Evolutionary conservation across 2,113 vertebrate species (phyloP).

Genomic region (Nibea albiflora): DNA sequence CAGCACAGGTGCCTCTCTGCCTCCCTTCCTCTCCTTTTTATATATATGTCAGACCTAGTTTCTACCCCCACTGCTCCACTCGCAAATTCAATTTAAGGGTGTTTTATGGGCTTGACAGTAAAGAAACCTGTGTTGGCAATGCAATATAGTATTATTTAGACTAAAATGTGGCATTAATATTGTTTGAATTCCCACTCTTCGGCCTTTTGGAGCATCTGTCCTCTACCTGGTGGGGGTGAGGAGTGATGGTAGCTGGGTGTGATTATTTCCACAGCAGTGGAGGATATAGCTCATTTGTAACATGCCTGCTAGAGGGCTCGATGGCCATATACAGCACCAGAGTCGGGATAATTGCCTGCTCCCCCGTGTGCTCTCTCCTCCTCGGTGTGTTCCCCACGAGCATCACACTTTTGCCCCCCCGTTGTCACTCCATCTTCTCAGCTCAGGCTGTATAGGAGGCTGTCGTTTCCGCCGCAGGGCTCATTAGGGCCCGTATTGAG

Average conservation of each 20-base stretch:
- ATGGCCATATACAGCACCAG: constrained; percentile 17
- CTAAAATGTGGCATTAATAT: constrained; percentile 29
- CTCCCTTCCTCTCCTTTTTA: background rate
- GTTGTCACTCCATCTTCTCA: constrained; percentile 13
- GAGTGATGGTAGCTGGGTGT: constrained; percentile 35
- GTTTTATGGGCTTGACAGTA: constrained; percentile 35
- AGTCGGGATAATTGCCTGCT: constrained; percentile 53
- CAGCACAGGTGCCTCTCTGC: background rate
- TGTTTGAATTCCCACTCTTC: constrained; percentile 34
- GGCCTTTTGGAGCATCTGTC: constrained; percentile 28
- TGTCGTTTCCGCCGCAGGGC: constrained; percentile 31
- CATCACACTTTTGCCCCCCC: constrained; percentile 29
- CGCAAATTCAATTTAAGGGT: constrained; percentile 23
- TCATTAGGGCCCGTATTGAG: constrained; percentile 57
- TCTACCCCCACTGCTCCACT: background rate
- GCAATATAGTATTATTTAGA: constrained; percentile 18
- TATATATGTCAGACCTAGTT: background rate
- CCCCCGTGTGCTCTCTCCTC: constrained; percentile 19
- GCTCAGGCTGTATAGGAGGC: background rate
- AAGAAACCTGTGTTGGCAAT: constrained; percentile 25
- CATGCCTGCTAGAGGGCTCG: constrained; percentile 16
- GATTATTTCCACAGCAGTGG: constrained; percentile 48
- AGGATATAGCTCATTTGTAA: constrained; percentile 49
- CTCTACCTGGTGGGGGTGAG: background rate
- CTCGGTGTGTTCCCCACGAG: constrained; percentile 19